Percentiles rank a stretch among this genome's conserved stretches.
Conservation (phyloP, 2,797 vertebrate genomes). For the Eulemur mongoz region DNA sequence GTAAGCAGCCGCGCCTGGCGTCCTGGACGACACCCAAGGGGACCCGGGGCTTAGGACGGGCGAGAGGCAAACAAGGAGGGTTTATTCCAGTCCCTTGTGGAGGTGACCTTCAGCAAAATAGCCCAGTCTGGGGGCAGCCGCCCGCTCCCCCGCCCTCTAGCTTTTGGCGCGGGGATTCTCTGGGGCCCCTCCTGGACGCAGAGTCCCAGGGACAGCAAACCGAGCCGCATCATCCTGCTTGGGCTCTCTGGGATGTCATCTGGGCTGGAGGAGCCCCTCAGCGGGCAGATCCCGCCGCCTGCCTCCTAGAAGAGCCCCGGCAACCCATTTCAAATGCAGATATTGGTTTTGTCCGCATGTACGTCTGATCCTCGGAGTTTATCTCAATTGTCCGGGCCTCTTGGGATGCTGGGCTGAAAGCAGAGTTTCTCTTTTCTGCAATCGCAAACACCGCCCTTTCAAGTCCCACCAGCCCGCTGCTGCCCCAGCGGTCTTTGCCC, state of each 20-base stretch:
- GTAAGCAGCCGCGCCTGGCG: conserved; percentile 61
- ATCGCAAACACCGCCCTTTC: background rate
- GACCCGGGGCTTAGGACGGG: conserved; percentile 29
- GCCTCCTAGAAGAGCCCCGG: background rate
- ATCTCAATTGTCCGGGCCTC: background rate
- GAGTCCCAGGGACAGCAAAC: background rate
- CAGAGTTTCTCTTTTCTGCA: conserved; percentile 9
- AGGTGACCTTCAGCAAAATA: conserved; percentile 67
- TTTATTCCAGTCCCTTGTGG: conserved; percentile 64
- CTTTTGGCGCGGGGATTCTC: background rate
- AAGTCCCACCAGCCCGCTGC: background rate
- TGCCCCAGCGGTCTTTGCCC: background rate
- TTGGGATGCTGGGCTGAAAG: background rate
- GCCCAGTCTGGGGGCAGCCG: background rate
- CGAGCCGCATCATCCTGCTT: background rate
- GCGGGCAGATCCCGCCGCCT: background rate
- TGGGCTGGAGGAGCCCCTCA: background rate
- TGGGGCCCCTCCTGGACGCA: background rate
- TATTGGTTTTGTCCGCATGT: conserved; percentile 50
- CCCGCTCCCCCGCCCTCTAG: background rate
- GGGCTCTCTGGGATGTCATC: background rate
- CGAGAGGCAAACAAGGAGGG: conserved; percentile 70
- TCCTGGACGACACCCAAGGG: conserved; percentile 75
- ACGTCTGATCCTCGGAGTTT: background rate
- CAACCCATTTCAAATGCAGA: conserved; percentile 63